Percentiles rank a stretch among this genome's conserved stretches.
These are phyloP conservation scores for Temnothorax nylanderi DNA, from an alignment of 1,140 invertebrate species.

Conservation along the genomic window DNA sequence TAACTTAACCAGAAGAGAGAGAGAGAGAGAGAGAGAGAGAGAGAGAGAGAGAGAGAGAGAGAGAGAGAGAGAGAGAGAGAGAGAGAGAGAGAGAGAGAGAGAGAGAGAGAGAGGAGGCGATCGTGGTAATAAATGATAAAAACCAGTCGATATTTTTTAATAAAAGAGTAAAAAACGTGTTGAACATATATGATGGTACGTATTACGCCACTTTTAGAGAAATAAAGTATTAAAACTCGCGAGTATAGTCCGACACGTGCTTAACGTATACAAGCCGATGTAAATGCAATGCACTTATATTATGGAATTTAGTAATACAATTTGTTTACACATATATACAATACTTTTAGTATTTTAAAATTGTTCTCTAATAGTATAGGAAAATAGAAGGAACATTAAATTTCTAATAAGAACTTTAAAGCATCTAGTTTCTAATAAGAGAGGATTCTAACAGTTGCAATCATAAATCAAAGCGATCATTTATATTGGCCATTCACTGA, in stretches of 20 bases:
- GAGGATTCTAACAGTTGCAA: not conserved
- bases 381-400: not conserved
- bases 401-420: constrained; percentile 16
- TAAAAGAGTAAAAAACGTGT: not conserved
- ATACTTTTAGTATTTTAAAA: not conserved
- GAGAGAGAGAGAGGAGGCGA: not conserved
- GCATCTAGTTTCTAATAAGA: not conserved
- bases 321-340: not conserved
- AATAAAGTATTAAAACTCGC: not conserved
- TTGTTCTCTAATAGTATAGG: not conserved
- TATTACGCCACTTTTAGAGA: not conserved
- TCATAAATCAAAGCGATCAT: not conserved
- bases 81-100: not conserved
- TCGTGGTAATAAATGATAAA: not conserved
- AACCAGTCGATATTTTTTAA: not conserved
- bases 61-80: not conserved
- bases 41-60: too few relatives aligned
- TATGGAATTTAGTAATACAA: not conserved
- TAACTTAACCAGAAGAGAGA: not conserved
- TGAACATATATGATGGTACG: not conserved
- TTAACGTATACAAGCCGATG: not conserved
- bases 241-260: not conserved
- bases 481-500: not conserved
- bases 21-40: too few relatives aligned
- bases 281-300: not conserved